Conservation (phyloP, 2,888 invertebrate genomes). For the Rhopalosiphum nymphaeae region DNA sequence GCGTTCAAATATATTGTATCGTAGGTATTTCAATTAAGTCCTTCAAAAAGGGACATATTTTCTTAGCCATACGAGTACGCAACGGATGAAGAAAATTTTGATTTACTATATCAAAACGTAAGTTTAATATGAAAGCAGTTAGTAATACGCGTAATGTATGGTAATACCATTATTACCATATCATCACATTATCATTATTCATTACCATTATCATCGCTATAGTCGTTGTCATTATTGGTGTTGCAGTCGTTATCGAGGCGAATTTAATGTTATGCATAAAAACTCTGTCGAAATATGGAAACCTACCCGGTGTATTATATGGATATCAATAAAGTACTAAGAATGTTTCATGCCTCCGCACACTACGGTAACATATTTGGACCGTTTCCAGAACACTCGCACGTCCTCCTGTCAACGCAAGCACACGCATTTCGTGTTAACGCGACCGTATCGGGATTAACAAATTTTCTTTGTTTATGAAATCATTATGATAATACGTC, state of each 20-base stretch:
- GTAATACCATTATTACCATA: too few relatives aligned
- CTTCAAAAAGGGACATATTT: background rate
- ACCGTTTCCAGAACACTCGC: background rate
- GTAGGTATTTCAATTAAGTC: background rate
- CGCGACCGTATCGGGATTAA: background rate
- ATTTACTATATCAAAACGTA: background rate
- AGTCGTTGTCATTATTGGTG: background rate
- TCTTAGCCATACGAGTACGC: background rate
- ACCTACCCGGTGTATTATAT: background rate
- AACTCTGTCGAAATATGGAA: background rate
- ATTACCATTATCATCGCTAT: background rate
- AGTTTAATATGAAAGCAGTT: background rate
- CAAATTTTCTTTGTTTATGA: background rate
- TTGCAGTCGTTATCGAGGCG: too few relatives aligned
- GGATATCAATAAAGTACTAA: background rate
- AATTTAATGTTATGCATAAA: background rate
- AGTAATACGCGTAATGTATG: too few relatives aligned
- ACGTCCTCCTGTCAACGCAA: background rate
- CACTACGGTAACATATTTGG: background rate
- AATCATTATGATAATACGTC: background rate
- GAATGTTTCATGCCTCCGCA: background rate
- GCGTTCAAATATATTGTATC: background rate
- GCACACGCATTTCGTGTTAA: background rate
- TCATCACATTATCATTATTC: background rate
- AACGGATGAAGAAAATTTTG: background rate